Evolutionary conservation across 2,113 vertebrate species (phyloP).

Genomic region (Engystomops pustulosus): DNA sequence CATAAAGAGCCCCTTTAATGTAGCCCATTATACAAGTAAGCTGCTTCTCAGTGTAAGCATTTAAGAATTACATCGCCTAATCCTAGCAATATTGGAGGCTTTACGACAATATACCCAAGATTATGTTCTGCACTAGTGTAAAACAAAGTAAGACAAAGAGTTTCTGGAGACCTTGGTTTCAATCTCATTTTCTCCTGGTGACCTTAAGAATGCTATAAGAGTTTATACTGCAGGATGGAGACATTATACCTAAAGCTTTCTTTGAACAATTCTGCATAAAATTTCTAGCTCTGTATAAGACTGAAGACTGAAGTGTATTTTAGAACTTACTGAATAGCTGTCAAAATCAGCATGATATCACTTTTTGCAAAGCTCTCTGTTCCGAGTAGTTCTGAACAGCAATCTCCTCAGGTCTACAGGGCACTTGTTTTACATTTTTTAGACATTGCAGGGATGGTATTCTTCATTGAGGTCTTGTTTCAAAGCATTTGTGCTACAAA

Average conservation of each 20-base stretch:
- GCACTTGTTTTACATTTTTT: conserved; percentile 14
- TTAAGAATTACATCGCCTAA: neutral
- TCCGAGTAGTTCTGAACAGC: neutral
- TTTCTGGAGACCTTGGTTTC: neutral
- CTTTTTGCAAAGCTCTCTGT: neutral
- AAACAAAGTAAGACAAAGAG: conserved; percentile 45
- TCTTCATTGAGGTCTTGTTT: neutral
- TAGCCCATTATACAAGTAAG: neutral
- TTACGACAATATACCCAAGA: neutral
- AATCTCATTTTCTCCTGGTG: neutral
- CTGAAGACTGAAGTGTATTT: neutral
- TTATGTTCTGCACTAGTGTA: neutral
- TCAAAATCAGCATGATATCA: neutral
- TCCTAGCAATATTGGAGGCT: neutral
- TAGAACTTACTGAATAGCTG: neutral
- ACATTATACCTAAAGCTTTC: neutral
- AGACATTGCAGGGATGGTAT: conserved; percentile 13
- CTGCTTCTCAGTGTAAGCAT: neutral
- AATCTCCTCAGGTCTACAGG: conserved; percentile 2
- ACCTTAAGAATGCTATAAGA: neutral
- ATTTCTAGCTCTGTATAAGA: conserved; percentile 1
- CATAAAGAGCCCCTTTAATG: neutral
- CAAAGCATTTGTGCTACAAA: neutral
- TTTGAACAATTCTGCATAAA: neutral
- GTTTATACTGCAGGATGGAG: neutral